Evolutionary conservation across 1,140 invertebrate species (phyloP), one percentile per base, ranked within the genome.

Genomic region (Trichoplusia ni): DNA sequence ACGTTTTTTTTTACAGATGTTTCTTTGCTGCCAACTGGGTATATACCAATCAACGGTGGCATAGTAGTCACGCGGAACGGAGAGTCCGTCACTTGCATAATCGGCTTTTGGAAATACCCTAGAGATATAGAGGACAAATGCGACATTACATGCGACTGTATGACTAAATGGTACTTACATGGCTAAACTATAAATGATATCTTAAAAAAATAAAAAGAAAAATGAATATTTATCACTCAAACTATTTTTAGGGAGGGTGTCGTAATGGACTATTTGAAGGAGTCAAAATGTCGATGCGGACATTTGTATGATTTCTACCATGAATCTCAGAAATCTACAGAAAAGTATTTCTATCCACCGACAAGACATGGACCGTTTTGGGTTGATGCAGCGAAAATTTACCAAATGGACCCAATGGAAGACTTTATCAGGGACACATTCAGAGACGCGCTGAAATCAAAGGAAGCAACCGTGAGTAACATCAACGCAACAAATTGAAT

Each of bases 351-450:
- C 33, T 74, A 85, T 53, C 78, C 60, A 6, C 69, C 84, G 1
- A 79, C 71, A 4, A 78, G 61, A 59, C 73, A 82, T 18, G 75
- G 75, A 1, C 54, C 67, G 1, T 71, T 61, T 37, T 85, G 81
- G 76, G 18, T 87, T 9, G 86, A 89, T 29, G 59, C 69, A 8
- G 82, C 86, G 4, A 87, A 89, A 66, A 64, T 89, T 21, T 87
- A 76, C 29, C 84, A 87, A 67, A 37, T 87, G 58, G 82, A 89
- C 58, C 71, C 78, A 0, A 69, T 77, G 59, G 82, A 86, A 47
- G 84, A 89, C 54, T 86, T 89, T 44, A 80, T 89, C n/a, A 82
- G 67, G 29, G 76, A 85, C 21, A 86, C 78, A 0, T 58, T 85
- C 21, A 65, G 53, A 53, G 70, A 79, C 13, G 81, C 78, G 7